phyloP scores from a whole-genome alignment of 2,113 vertebrate species.

The Tetraodon nigroviridis region DNA sequence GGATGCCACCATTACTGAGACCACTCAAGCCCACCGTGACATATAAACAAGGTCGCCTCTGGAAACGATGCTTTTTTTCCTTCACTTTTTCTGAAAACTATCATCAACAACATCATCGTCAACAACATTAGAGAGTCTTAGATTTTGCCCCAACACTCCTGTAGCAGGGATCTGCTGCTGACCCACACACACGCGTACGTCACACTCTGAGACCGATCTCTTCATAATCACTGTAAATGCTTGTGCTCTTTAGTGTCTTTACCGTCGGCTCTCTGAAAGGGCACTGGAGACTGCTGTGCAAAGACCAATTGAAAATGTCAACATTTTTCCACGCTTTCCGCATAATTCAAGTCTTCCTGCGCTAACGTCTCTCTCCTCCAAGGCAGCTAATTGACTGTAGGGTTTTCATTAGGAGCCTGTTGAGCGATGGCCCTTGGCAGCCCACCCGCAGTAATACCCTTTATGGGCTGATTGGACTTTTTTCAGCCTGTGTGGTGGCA shows the following conservation, averaged over 20 bases:
- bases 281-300: neutral
- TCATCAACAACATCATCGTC: constrained; percentile 22
- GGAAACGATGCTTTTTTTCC: no score
- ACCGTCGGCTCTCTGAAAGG: constrained; percentile 9
- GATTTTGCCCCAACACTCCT: no score
- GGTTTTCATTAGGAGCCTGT: constrained; percentile 26
- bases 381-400: constrained; percentile 23
- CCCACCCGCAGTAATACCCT: constrained; percentile 24
- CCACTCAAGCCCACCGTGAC: constrained; percentile 34
- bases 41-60: no score
- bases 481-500: neutral
- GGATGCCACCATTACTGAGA: no score
- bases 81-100: constrained; percentile 2
- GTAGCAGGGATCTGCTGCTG: neutral
- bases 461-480: neutral
- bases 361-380: neutral
- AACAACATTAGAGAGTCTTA: neutral
- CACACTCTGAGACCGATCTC: neutral
- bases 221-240: neutral
- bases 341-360: neutral
- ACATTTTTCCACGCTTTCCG: neutral
- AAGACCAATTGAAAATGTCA: neutral
- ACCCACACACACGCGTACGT: neutral
- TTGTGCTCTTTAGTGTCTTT: no score
- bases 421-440: constrained; percentile 3